phyloP scores from a whole-genome alignment of 2,797 vertebrate genomes.

The Takifugu rubripes region DNA sequence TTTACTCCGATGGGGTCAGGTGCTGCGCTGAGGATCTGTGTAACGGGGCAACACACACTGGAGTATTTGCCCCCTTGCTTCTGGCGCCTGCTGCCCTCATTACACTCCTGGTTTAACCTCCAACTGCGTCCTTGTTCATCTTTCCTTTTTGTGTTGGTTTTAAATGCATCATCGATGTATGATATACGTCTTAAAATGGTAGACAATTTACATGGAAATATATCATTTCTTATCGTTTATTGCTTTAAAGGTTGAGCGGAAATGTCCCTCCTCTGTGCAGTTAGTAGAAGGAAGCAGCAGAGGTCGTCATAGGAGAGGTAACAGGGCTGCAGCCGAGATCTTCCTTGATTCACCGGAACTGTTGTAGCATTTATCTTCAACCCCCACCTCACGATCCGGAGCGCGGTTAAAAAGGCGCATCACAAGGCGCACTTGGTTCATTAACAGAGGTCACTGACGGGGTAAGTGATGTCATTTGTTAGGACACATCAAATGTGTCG shows the following conservation, averaged over 20 bases:
- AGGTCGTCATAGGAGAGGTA: constrained; percentile 45
- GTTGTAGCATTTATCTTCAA: too few relatives aligned
- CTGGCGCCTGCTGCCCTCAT: constrained; percentile 11
- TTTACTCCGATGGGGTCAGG: constrained; percentile 13
- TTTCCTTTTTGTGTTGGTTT: not conserved
- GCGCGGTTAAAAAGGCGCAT: too few relatives aligned
- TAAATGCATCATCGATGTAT: too few relatives aligned
- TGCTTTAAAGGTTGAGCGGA: too few relatives aligned
- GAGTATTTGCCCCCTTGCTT: constrained; percentile 25
- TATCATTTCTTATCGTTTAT: too few relatives aligned
- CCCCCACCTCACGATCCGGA: too few relatives aligned
- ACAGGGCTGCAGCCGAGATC: not conserved
- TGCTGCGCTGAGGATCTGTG: constrained; percentile 40
- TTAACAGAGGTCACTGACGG: too few relatives aligned
- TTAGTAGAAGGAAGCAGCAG: constrained; percentile 33
- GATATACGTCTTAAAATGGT: too few relatives aligned
- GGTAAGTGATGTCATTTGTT: too few relatives aligned
- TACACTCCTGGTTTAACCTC: constrained; percentile 22
- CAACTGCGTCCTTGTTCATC: not conserved
- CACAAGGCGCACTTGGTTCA: too few relatives aligned
- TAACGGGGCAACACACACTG: constrained; percentile 30
- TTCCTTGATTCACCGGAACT: too few relatives aligned
- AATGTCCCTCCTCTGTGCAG: constrained; percentile 9
- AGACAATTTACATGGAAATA: too few relatives aligned
- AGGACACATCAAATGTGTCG: not conserved